A percentile compares a stretch with the other conserved stretches of the same genome.
These are phyloP conservation scores for Lagorchestes hirsutus DNA, from an alignment of 2,797 vertebrate genomes.

Conservation along the genomic window DNA sequence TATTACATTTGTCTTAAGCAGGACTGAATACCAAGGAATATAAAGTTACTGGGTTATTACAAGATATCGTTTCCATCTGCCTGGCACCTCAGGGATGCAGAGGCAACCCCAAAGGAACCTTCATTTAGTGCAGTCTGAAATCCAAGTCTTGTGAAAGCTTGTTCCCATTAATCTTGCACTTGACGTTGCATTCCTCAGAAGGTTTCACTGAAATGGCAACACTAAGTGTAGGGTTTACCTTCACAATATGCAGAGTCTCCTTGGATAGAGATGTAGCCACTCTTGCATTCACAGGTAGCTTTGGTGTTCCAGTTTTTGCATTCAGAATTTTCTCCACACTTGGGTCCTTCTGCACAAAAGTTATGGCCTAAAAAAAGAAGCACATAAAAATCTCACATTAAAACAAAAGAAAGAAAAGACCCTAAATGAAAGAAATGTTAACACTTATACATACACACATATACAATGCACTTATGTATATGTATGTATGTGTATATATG, in stretches of 20 bases:
- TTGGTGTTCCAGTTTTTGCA: slow-evolving; percentile 95
- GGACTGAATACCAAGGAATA: background rate
- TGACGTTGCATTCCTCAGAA: background rate
- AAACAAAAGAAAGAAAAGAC: background rate
- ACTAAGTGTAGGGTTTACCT: slow-evolving; percentile 87
- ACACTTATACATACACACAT: background rate
- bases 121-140: background rate
- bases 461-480: background rate
- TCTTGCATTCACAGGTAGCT: slow-evolving; percentile 95
- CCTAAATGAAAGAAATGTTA: slow-evolving; percentile 1
- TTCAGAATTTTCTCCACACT: slow-evolving; percentile 95
- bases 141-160: slow-evolving; percentile 7
- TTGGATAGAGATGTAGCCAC: slow-evolving; percentile 91
- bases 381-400: slow-evolving; percentile 51
- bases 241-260: slow-evolving; percentile 95
- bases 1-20: slow-evolving; percentile 26
- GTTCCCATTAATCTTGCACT: background rate
- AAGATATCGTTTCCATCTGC: background rate
- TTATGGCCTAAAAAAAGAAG: slow-evolving; percentile 91
- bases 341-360: slow-evolving; percentile 95
- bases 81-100: background rate
- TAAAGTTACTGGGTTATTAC: background rate
- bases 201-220: background rate
- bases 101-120: background rate
- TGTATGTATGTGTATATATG: background rate